Percentiles rank a stretch among this genome's conserved stretches.
Conservation (phyloP, 2,888 invertebrate genomes). For the Cantharis lateralis region DNA sequence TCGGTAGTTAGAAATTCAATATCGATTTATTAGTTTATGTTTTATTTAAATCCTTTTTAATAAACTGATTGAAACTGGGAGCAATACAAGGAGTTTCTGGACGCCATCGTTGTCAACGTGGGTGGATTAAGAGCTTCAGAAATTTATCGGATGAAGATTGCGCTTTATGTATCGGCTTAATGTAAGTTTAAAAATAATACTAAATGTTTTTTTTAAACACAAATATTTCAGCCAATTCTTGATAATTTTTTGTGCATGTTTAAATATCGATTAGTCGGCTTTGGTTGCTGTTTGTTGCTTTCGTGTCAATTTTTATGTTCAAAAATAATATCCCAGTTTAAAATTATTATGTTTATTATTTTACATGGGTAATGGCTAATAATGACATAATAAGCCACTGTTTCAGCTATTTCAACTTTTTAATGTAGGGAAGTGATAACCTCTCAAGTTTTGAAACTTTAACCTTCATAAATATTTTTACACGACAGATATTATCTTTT, state of each 20-base stretch:
- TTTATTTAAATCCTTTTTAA: not conserved
- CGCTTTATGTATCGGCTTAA: slow-evolving; percentile 9
- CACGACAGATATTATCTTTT: not conserved
- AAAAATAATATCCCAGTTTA: not conserved
- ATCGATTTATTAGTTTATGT: not conserved
- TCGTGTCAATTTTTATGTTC: not conserved
- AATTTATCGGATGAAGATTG: slow-evolving; percentile 12
- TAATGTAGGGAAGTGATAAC: not conserved
- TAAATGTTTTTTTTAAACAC: not conserved
- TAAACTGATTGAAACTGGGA: slow-evolving; percentile 8
- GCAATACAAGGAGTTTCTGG: slow-evolving; percentile 7
- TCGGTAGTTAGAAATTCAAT: not conserved
- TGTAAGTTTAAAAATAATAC: slow-evolving; percentile 5
- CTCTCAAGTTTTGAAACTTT: not conserved
- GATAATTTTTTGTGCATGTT: not conserved
- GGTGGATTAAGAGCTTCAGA: slow-evolving; percentile 1
- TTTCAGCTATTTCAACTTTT: not conserved
- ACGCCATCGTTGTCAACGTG: slow-evolving; percentile 9
- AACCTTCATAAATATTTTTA: not conserved
- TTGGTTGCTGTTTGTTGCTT: not conserved
- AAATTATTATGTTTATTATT: not conserved
- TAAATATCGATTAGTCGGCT: not conserved
- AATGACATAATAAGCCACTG: not conserved
- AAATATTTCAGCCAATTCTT: not conserved
- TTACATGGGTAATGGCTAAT: not conserved